Base-by-base conservation (phyloP, 2,113 vertebrate genomes). In the Oreochromis niloticus region DNA sequence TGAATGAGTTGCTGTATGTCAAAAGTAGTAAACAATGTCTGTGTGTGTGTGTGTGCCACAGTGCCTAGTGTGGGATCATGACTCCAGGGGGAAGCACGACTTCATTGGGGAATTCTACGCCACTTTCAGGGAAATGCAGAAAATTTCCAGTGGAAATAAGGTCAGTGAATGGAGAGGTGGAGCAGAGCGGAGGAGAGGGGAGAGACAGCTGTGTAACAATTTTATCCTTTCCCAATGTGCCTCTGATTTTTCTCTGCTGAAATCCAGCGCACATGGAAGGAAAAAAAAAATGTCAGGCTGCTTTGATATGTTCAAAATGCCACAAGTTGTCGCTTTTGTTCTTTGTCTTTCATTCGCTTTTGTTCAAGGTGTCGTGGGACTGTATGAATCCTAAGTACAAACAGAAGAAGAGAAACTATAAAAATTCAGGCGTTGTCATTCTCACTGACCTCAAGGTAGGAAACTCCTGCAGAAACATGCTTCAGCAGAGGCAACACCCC, bases 51-150 rank as follows among this genome's bases (percentile, higher is more conserved):
- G 43, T 91, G 71, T 22, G 24, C 34, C 36, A 3, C 95, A 98
- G 98, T 96, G 97, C 3, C 96, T 99, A 32, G 97, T 99, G 92
- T 99, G 98, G 97, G 98, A 99, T 94, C 97, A 98, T 13, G 98
- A 99, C 95, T 98, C 98, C 0, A 96, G 98, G 3, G 98, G 98
- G 59, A 99, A 99, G 63, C 98, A 99, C 1, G 98, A 99, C 95
- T 98, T 98, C 96, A 99, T 99, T 2, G 98, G 98, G 1, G 98
- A 99, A 93, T 99, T 99, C 94, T 97, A 97, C 84, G 97, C 98
- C 89, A 98, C 97, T 61, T 99, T 99, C 12, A 96, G 96, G 92
- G 98, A 99, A 94, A 98, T 98, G 97, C 98, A 98, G 96, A 97
- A 96, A 87, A 97, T 97, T 2, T 97, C 97, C 46, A 93, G 95